Conservation (phyloP, 2,797 vertebrate species). For the Hemitrygon akajei region DNA sequence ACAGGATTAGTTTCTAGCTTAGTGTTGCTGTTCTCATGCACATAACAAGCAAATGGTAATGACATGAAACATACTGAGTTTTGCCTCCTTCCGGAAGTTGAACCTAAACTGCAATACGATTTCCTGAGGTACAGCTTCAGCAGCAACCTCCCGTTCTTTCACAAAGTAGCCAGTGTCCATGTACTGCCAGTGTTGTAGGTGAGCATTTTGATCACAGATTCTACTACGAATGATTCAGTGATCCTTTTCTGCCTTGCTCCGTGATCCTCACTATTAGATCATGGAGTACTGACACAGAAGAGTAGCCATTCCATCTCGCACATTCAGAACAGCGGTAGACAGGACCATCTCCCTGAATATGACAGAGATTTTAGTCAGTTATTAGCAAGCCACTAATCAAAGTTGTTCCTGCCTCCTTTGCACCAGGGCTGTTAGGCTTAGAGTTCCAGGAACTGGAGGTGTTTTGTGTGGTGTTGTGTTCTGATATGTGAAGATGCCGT, state of each 20-base stretch:
- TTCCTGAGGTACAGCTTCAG: neutral
- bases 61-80: no score
- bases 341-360: neutral
- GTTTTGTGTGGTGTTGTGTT: no score
- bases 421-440: slow-evolving; percentile 37
- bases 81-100: neutral
- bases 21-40: neutral
- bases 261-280: neutral
- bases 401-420: slow-evolving; percentile 27
- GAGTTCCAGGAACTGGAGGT: no score
- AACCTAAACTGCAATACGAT: neutral
- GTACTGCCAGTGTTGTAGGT: neutral
- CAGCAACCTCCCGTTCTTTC: neutral
- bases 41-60: neutral
- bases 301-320: neutral
- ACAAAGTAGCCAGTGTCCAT: neutral
- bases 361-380: neutral
- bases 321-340: neutral
- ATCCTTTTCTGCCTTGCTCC: neutral
- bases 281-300: neutral
- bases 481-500: no score
- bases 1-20: no score
- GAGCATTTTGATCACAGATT: neutral
- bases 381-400: neutral
- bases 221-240: neutral